Percentiles rank a stretch among this genome's conserved stretches.
phyloP scores from a whole-genome alignment of 2,888 invertebrate genomes.

The Agrenia bidenticulata region DNA sequence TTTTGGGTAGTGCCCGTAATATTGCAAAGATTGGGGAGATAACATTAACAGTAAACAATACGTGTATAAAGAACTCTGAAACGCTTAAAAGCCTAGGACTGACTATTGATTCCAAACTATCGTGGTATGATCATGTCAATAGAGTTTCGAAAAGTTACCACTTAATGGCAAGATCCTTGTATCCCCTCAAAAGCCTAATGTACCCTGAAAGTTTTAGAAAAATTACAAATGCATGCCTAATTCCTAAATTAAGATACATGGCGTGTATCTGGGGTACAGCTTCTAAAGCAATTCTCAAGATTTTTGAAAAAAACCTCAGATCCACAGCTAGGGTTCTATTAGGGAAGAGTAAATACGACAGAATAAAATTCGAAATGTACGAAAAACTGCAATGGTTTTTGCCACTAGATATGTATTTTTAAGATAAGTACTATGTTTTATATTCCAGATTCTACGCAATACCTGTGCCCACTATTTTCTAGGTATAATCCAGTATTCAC shows the following conservation, averaged over 20 bases:
- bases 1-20: conserved; percentile 13
- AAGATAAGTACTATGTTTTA: no score
- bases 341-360: no score
- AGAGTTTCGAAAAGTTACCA: conserved; percentile 15
- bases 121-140: conserved; percentile 15
- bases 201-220: conserved; percentile 3
- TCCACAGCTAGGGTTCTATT: conserved; percentile 8
- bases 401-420: no score
- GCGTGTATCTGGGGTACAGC: conserved; percentile 24
- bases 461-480: no score
- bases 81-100: conserved; percentile 21
- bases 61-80: background rate
- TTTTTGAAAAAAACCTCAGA: conserved; percentile 14
- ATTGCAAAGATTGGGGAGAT: background rate
- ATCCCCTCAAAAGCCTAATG: conserved; percentile 8
- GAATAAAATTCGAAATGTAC: no score
- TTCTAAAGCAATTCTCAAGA: background rate
- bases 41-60: background rate
- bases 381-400: no score
- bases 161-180: conserved; percentile 8
- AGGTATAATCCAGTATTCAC: no score
- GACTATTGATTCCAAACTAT: conserved; percentile 14
- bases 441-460: no score
- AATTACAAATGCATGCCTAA: conserved; percentile 23
- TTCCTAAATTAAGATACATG: conserved; percentile 19